Evolutionary conservation across 2,888 invertebrate species (phyloP), one percentile per base, ranked within the genome.

Genomic region (Heliconius aoede): DNA sequence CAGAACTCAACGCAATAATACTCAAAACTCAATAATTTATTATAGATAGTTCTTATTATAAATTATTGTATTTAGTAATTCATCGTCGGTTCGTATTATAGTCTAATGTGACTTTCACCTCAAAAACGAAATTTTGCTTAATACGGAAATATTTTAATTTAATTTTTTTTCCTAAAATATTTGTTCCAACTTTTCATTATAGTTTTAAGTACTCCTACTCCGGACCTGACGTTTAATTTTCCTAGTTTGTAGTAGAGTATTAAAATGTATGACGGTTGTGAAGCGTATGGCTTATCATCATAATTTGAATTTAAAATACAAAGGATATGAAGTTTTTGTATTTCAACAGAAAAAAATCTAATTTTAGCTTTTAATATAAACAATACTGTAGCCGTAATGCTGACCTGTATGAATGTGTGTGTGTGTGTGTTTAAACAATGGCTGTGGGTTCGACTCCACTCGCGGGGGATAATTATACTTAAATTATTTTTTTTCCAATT

Each of bases 151-250:
- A 69, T 73, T 78, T 79, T 77, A 79, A 81, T 78, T 76, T 76
- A 79, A 79, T 78, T 72, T 72, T 78, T 72, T 36, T 74, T 32
- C 69, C 55, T 24, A 51, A 55, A 51, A 30, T 55, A 55, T 60
- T 61, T 60, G 60, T 60, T 21, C 7, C 60, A 61, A 60, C 60
- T 61, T 72, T 72, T 72, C 69, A 78, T 80, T 80, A 75, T 75
- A 78, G 72, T 76, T 78, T 68, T 71, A 75, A 78, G 80, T 74
- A 75, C 72, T 78, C 60, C 71, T 67, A 71, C 74, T 69, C 65
- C 74, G 72, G 72, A 67, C 46, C 73, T 75, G 80, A 78, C 78
- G 74, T 78, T 78, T 78, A 76, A 80, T 80, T 78, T 78, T 78
- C 76, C 73, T 71, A n/a, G 51, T 68, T 76, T 58, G 24, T 62